These are phyloP conservation scores for Silurus meridionalis DNA, from an alignment of 2,113 vertebrate genomes.

Conservation along the genomic window DNA sequence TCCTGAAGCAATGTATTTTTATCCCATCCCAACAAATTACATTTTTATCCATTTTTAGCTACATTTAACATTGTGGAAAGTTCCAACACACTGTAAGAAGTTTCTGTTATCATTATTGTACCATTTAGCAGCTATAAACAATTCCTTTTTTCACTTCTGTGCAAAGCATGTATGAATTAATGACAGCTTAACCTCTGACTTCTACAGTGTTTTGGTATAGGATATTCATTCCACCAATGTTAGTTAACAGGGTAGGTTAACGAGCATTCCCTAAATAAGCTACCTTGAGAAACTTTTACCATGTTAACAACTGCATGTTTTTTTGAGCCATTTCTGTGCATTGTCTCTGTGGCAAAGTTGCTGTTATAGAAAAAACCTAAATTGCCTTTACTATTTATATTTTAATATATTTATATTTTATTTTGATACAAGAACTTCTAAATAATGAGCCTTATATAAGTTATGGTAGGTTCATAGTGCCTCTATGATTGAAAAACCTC, in stretches of 20 bases:
- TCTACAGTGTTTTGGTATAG: background rate
- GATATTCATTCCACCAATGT: background rate
- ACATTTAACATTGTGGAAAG: background rate
- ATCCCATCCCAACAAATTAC: too few species aligned
- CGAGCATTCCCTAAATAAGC: background rate
- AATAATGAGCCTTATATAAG: background rate
- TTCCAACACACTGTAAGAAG: background rate
- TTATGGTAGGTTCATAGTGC: background rate
- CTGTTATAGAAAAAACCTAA: background rate
- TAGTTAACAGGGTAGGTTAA: background rate
- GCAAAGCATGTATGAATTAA: background rate
- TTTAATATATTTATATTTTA: background rate
- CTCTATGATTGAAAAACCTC: background rate
- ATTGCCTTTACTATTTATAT: background rate
- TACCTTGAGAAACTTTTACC: too few species aligned
- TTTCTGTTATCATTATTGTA: background rate
- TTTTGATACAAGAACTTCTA: background rate
- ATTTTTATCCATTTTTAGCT: background rate
- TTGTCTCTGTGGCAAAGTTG: too few species aligned
- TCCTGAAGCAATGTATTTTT: background rate
- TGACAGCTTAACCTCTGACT: background rate
- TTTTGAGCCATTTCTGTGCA: background rate
- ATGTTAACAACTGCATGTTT: background rate
- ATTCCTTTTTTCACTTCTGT: background rate
- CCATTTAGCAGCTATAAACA: background rate